Base-by-base conservation (phyloP, 2,888 invertebrate species). In the Tinea semifulvella region DNA sequence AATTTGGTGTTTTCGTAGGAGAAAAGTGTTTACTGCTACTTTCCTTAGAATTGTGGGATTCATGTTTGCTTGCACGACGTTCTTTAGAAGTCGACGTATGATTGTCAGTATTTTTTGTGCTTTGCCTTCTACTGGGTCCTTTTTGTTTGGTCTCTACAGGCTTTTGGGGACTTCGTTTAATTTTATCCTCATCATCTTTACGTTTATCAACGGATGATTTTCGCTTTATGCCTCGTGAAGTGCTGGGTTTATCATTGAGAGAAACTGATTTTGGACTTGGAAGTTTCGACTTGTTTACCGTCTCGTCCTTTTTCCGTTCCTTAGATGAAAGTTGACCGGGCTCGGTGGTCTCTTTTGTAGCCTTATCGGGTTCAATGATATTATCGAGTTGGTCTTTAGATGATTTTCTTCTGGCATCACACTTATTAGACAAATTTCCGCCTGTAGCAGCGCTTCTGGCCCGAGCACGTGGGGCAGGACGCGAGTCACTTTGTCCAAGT, bases 391-490 rank as follows among this genome's bases (percentile, higher is more conserved):
- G 55, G 49, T 66, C 76, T 74, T 75, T 70, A 69, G 68, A 65
- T 60, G 74, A 59, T 80, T 77, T 76, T 75, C 73, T 58, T 75
- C 76, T 59, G 76, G 83, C 67, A 71, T 83, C 73, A 69, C 76
- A 65, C 84, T 83, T 76, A 81, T 84, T 64, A 87, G 76, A 59
- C 83, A 85, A 55, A 87, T 86, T 82, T 88, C 87, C 81, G 85
- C 84, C 65, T 84, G 85, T 68, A 84, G 84, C 67, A 88, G 76
- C 72, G 84, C 85, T 83, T 87, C 87, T 69, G 85, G 85, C 62
- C 84, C 87, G 73, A 86, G 86, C 82, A 87, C 87, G 74, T 63
- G 83, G 67, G 75, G 76, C 64, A 69, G 76, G 65, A 58, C 71
- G 65, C 74, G 79, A 57, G 49, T 58, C 61, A 53, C 58, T 61